Base-by-base conservation (phyloP, 2,888 invertebrate genomes). In the Drosophila flavopinicola region DNA sequence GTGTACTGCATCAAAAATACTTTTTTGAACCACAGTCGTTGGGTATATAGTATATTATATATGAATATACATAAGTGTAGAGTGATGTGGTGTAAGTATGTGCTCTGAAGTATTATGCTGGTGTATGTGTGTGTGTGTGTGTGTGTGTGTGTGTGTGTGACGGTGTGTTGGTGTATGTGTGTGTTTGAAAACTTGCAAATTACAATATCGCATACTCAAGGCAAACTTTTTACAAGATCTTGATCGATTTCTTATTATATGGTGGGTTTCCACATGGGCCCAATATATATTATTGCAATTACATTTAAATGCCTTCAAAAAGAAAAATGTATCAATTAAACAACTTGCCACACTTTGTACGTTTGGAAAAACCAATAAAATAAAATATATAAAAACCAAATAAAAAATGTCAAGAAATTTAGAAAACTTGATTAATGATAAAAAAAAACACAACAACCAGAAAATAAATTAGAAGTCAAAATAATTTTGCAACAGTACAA, bases 171-270 rank as follows among this genome's bases (percentile, higher is more conserved):
- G 17, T 44, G 33, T 37, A 48, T 42, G 24, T 57, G 44, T 47
- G 27, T 57, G 35, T 60, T 45, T 75, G 54, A 39, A 61, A 74
- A 82, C 79, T 86, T 80, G 80, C 79, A 80, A 79, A 73, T 83
- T 80, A 77, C 78, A 79, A 63, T 76, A 57, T 79, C 56, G 75
- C 69, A 82, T 78, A 76, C 64, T 69, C 75, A 68, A 66, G 79
- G 47, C 77, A 66, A 60, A 64, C 64, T 70, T 75, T 76, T 33
- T 83, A 76, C 76, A 83, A 57, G 42, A 59, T 53, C 35, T 48
- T 64, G 38, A 51, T 73, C 41, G 57, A 51, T 45, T 60, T 54
- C 68, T 37, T 57, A 42, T 38, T 45, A 39, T 65, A 44, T 45
- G 11, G 6, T 37, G 57, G 66, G 35, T 13, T 48, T 25, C 29